Base-by-base conservation (phyloP, 2,797 vertebrate genomes). In the Balearica regulorum region DNA sequence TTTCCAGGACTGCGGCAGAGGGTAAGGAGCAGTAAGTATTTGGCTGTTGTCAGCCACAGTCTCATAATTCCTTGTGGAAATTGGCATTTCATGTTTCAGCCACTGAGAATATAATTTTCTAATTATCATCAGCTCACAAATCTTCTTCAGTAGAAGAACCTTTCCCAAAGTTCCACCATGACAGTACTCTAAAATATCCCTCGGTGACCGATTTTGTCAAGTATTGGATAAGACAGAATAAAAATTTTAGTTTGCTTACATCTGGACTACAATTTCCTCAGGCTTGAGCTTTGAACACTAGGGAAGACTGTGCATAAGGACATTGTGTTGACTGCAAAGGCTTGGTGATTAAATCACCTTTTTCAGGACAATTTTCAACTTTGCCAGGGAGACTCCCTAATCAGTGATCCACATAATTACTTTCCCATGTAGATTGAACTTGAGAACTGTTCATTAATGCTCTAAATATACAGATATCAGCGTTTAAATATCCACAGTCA, bases 371-470 rank as follows among this genome's bases (percentile, higher is more conserved):
- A 88, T 91, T 83, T 88, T 62, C 43, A 87, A 2, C 61, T 81
- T 68, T 57, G 33, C 70, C 39, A 79, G 37, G 41, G 85, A 95
- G 72, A 71, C 49, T 96, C 76, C 70, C 58, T 54, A 54, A 69
- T 75, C 95, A 87, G 24, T 68, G 85, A 96, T 72, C 88, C 88
- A 31, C 44, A 17, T 72, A 95, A 96, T 90, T 89, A 58, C 46
- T 84, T 93, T 11, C 57, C 70, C 62, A 6, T 39, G 49, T 83
- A 91, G 85, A 86, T 0, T 51, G 37, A 78, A 79, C 51, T 68
- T 51, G 16, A 69, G 21, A 83, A 65, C 41, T 69, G 10, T 70
- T 93, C 61, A 58, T 58, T 90, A 90, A 91, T 61, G 83, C 58
- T 90, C n/a, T 39, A 71, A 84, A 90, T 44, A 79, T 13, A 61